These are phyloP conservation scores for Meloidogyne hapla DNA, from an alignment of 1,140 invertebrate genomes.

Conservation along the genomic window DNA sequence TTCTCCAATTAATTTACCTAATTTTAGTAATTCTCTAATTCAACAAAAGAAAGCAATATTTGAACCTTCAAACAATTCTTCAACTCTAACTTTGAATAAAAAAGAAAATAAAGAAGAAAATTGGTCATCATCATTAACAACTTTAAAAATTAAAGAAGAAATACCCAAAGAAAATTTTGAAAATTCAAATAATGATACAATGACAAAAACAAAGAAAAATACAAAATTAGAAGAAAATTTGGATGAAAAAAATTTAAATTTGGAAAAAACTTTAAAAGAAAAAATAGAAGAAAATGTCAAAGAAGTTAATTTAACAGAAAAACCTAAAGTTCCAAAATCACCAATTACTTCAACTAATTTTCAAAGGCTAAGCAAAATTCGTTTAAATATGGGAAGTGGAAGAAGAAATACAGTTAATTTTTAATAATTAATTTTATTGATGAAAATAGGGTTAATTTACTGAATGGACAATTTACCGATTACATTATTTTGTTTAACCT, in stretches of 20 bases:
- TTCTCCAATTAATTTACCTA: background rate
- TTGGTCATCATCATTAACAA: background rate
- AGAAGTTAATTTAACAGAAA: background rate
- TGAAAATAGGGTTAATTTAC: too few relatives aligned
- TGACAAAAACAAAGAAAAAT: background rate
- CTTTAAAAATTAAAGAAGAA: background rate
- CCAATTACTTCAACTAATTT: constrained; percentile 29
- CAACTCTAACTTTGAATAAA: background rate
- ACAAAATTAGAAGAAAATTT: constrained; percentile 8
- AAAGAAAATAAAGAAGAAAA: too few relatives aligned
- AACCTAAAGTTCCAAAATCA: background rate
- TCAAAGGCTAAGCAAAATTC: constrained; percentile 29
- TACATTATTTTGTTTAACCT: too few relatives aligned
- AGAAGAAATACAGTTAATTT: constrained; percentile 1
- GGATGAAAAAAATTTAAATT: background rate
- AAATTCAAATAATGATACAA: background rate
- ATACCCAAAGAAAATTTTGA: background rate
- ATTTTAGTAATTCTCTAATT: constrained; percentile 7
- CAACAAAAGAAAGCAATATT: constrained; percentile 20
- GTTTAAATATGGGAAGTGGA: constrained; percentile 30
- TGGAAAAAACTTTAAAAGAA: background rate
- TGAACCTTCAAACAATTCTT: constrained; percentile 13
- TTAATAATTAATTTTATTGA: background rate
- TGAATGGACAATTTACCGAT: too few relatives aligned
- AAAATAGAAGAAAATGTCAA: constrained; percentile 23